Evolutionary conservation across 2,888 invertebrate species (phyloP).

Genomic region (Perithous albicinctus): DNA sequence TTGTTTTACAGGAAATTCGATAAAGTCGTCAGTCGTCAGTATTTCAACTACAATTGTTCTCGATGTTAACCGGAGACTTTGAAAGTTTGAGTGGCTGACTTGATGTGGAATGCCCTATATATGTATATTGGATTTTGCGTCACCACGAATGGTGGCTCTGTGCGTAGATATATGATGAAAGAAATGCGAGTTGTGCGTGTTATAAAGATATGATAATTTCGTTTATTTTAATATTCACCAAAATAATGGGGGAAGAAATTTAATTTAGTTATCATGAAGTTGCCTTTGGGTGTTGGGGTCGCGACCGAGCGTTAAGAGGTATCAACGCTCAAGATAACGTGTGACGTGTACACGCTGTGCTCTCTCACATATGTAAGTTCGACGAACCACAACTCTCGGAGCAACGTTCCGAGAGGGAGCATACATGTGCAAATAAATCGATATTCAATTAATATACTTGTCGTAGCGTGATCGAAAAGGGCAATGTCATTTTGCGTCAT

Average conservation of each 20-base stretch:
- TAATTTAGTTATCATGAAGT: background rate
- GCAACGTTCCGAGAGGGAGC: background rate
- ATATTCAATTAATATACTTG: conserved; percentile 9
- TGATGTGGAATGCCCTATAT: too few relatives aligned
- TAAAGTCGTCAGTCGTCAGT: too few relatives aligned
- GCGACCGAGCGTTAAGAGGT: conserved; percentile 3
- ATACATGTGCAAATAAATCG: conserved; percentile 6
- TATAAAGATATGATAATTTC: background rate
- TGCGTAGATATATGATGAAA: background rate
- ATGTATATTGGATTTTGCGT: background rate
- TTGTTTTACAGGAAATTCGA: too few relatives aligned
- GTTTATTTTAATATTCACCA: background rate
- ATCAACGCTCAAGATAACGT: conserved; percentile 5
- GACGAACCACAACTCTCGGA: background rate
- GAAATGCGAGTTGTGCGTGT: background rate
- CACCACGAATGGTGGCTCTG: background rate
- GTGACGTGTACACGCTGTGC: background rate
- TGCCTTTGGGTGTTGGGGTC: background rate
- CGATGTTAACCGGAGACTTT: too few relatives aligned
- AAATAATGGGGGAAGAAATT: background rate
- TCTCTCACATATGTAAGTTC: background rate
- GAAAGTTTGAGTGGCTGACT: too few relatives aligned
- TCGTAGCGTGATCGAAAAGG: background rate
- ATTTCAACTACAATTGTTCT: too few relatives aligned
- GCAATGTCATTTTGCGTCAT: conserved; percentile 7